A percentile compares a stretch with the other conserved stretches of the same genome.
phyloP scores from a whole-genome alignment of 1,140 invertebrate species.

The Cyrtorhinus lividipennis region DNA sequence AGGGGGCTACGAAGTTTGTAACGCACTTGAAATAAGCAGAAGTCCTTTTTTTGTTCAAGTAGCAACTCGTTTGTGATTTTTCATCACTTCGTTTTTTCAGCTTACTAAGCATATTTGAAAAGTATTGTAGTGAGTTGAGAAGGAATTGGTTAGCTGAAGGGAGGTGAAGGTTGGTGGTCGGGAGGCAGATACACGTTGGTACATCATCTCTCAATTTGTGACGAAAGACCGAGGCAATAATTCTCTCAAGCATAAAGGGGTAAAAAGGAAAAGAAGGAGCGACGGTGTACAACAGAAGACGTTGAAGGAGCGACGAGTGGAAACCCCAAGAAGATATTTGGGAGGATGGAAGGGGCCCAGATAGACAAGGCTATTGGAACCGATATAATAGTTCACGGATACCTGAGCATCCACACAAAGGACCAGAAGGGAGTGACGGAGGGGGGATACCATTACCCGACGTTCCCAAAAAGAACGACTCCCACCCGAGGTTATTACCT shows the following conservation, averaged over 20 bases:
- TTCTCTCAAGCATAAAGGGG: background rate
- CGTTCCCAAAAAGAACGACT: background rate
- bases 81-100: too few relatives aligned
- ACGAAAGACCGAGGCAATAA: background rate
- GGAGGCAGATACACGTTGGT: too few relatives aligned
- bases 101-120: too few relatives aligned
- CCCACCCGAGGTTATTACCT: constrained; percentile 8
- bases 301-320: background rate
- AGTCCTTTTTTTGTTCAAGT: too few relatives aligned
- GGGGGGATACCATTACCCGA: constrained; percentile 1
- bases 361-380: background rate
- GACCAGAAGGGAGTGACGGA: background rate
- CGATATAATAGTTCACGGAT: constrained; percentile 9
- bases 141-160: too few relatives aligned
- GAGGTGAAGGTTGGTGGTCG: background rate
- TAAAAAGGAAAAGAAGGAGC: background rate
- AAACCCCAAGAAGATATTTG: constrained; percentile 7
- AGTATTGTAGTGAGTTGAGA: too few relatives aligned
- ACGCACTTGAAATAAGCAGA: too few relatives aligned
- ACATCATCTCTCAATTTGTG: too few relatives aligned
- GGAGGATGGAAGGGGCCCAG: background rate
- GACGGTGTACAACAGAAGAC: background rate
- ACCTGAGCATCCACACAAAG: constrained; percentile 5
- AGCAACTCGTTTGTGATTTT: too few relatives aligned
- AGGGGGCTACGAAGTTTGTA: too few relatives aligned